Evolutionary conservation across 2,113 vertebrate species (phyloP), one percentile per base, ranked within the genome.

Genomic region (Poeciliopsis retropinna): DNA sequence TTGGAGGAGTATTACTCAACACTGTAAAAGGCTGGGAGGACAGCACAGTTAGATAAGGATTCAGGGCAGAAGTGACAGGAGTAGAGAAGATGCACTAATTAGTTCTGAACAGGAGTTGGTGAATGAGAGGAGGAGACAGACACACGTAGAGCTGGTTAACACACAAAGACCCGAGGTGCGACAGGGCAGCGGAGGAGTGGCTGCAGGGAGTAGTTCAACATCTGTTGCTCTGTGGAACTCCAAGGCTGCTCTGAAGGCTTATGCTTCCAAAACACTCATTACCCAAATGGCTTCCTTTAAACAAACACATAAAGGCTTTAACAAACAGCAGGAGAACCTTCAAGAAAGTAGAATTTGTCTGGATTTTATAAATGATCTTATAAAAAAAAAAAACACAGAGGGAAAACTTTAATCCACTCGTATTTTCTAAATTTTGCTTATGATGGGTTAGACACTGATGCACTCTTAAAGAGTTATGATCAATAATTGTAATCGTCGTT

Each of bases 181-280:
- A 68, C 27, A 30, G 85, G 75, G 67, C 68, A 22, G 54, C 69
- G 65, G 72, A 84, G 86, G 41, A 83, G 66, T 73, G 81, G 83
- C 70, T 44, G 81, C 34, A 67, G 72, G 84, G 86, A 88, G 88
- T 67, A 88, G 81, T 86, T 88, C 68, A 89, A 92, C 94, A 95
- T 95, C 94, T 95, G 94, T 93, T 93, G 89, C 88, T 89, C 85
- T 73, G 70, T 84, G 81, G 73, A 79, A 79, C 72, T 75, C 64
- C 76, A 73, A 79, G 84, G 72, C 81, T 64, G 51, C 69, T 88
- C 71, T 76, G 76, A 65, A 82, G 89, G 81, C 82, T 80, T 79
- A 81, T 60, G 60, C 34, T 76, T 72, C 65, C 70, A 67, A 75
- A 81, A 82, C 30, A 32, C 75, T 61, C 47, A 79, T 78, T 19